These are phyloP conservation scores for Hippoglossus stenolepis DNA, from an alignment of 2,113 vertebrate genomes.

Conservation along the genomic window DNA sequence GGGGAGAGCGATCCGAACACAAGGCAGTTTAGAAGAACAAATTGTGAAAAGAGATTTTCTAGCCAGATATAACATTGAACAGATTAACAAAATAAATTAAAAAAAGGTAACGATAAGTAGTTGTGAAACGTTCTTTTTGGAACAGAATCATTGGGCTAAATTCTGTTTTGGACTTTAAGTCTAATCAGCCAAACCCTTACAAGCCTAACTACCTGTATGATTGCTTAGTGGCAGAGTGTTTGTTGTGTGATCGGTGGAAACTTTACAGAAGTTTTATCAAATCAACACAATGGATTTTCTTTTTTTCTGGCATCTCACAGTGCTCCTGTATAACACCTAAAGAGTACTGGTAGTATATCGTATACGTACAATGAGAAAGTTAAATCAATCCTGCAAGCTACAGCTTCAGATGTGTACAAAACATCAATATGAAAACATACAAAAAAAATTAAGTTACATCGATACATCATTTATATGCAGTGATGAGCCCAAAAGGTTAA, in stretches of 20 bases:
- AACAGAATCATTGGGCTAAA: conserved; percentile 58
- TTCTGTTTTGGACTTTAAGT: conserved; percentile 55
- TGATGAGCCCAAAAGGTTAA: conserved; percentile 94
- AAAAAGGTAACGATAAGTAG: conserved; percentile 58
- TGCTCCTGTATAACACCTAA: conserved; percentile 77
- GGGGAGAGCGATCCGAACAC: conserved; percentile 75
- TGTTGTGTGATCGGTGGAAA: conserved; percentile 69
- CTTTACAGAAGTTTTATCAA: conserved; percentile 60
- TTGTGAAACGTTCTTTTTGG: conserved; percentile 49
- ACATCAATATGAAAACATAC: conserved; percentile 94
- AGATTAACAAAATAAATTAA: conserved; percentile 66
- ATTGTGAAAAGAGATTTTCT: conserved; percentile 48
- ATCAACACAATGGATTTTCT: conserved; percentile 69
- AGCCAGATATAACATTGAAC: conserved; percentile 72
- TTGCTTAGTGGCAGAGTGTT: conserved; percentile 76
- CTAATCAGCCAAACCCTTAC: conserved; percentile 89
- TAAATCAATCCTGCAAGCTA: conserved; percentile 98
- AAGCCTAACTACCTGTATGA: conserved; percentile 83
- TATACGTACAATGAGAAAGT: conserved; percentile 85
- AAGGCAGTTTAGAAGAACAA: conserved; percentile 70
- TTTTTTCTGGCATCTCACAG: conserved; percentile 85
- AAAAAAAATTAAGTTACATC: conserved; percentile 94
- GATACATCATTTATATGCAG: conserved; percentile 97
- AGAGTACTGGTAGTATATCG: conserved; percentile 83
- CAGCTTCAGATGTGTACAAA: conserved; percentile 92